phyloP scores from a whole-genome alignment of 2,888 invertebrate genomes.

The Morpho deidamia region DNA sequence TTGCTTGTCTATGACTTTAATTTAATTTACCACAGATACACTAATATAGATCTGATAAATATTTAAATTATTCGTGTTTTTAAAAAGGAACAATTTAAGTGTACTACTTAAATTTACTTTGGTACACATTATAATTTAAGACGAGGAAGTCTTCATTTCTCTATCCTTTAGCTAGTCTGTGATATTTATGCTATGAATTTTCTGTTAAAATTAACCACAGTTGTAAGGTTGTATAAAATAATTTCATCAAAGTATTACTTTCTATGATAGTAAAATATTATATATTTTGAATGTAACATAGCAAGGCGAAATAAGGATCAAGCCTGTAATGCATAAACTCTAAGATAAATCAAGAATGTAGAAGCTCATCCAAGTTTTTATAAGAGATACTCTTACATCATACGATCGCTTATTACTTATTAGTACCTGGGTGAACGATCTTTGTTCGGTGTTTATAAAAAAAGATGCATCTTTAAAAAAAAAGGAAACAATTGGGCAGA shows the following conservation, averaged over 20 bases:
- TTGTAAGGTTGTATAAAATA: slow-evolving; percentile 29
- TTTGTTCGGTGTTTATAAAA: no score
- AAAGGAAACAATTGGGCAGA: no score
- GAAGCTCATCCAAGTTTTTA: slow-evolving; percentile 51
- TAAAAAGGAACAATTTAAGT: no score
- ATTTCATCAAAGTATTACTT: slow-evolving; percentile 17
- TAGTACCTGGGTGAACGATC: no score
- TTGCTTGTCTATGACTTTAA: no score
- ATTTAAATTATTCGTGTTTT: no score
- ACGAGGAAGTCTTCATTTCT: background rate
- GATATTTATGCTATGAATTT: slow-evolving; percentile 4
- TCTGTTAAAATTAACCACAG: slow-evolving; percentile 1
- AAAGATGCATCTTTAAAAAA: no score
- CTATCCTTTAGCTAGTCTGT: background rate
- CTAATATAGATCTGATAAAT: no score
- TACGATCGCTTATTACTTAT: slow-evolving; percentile 19
- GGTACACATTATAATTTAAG: no score
- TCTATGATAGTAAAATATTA: background rate
- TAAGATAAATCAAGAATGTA: slow-evolving; percentile 47
- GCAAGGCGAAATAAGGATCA: background rate
- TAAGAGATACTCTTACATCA: slow-evolving; percentile 25
- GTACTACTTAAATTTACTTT: no score
- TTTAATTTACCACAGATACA: no score
- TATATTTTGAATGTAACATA: no score
- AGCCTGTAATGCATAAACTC: slow-evolving; percentile 40